phyloP scores from a whole-genome alignment of 2,888 invertebrate species.

The Malacosoma neustria region DNA sequence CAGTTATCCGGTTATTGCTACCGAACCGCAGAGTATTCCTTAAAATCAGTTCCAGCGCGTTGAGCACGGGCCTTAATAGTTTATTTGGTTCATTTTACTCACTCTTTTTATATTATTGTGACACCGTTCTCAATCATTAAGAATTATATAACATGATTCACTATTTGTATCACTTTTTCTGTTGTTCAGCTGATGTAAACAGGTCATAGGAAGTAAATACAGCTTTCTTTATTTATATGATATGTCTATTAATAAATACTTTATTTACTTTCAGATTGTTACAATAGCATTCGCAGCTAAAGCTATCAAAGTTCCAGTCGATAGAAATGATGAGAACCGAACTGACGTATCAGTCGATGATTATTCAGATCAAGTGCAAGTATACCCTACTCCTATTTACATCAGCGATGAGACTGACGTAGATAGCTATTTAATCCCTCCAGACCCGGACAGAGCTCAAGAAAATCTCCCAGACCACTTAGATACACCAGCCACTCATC shows the following conservation, averaged over 20 bases:
- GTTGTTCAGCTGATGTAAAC: constrained; percentile 17
- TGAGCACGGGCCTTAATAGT: background rate
- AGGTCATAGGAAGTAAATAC: constrained; percentile 4
- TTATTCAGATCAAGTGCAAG: constrained; percentile 20
- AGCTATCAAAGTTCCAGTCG: constrained; percentile 49
- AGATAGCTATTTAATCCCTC: constrained; percentile 50
- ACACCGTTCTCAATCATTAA: constrained; percentile 47
- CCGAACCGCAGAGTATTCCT: background rate
- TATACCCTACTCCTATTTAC: constrained; percentile 36
- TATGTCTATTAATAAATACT: constrained; percentile 16
- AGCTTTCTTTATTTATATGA: background rate
- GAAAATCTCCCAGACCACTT: constrained; percentile 28
- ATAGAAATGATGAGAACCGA: constrained; percentile 24
- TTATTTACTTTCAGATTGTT: constrained; percentile 38
- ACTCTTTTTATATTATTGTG: constrained; percentile 39
- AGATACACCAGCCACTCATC: constrained; percentile 45
- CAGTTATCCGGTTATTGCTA: background rate
- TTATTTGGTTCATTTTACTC: constrained; percentile 5
- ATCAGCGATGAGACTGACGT: constrained; percentile 29
- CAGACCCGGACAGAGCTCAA: constrained; percentile 35
- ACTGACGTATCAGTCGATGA: constrained; percentile 16
- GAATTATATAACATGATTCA: constrained; percentile 49
- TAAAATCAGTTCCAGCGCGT: background rate
- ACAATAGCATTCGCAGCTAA: constrained; percentile 26
- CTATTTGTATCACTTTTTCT: constrained; percentile 26